Base-by-base conservation (phyloP, 2,113 vertebrate genomes). In the Artemisiospiza belli region DNA sequence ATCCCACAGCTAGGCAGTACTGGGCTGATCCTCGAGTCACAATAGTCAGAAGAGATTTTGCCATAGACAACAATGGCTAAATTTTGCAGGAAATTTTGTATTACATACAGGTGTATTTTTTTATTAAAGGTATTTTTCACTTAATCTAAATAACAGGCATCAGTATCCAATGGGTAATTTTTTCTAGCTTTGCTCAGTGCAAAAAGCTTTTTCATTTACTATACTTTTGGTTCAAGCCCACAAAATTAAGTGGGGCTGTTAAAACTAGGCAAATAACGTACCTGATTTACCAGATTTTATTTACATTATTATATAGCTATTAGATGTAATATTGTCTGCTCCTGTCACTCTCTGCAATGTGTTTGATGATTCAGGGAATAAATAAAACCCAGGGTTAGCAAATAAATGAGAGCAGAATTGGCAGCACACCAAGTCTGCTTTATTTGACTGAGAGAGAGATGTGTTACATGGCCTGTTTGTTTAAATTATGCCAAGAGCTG, bases 241-340 rank as follows among this genome's bases (percentile, higher is more conserved):
- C 83, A 95, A 86, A 96, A 96, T 90, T 55, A 96, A 94, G 88
- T 86, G 63, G 37, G 61, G 33, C 76, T 68, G 77, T 92, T 87
- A 88, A 95, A 94, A 93, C n/a, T 59, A 82, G 66, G 61, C 73
- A 96, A 76, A 67, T 83, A 79, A 83, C 8, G 47, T 76, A 96
- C 86, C 88, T 96, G 91, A 94, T 92, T 95, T 96, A 95, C 86
- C 90, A 95, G 92, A 92, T 95, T 97, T 97, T 96, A 95, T 97
- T 97, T 97, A 96, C 62, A 37, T 93, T 94, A 95, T 96, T 96
- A 92, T 97, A 90, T 88, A 94, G 89, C 85, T 96, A 97, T 97
- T 97, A 97, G 88, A 92, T 51, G 66, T 86, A 95, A 96, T 90
- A 95, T 95, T 95, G 91, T 90, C 90, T 93, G 88, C 72, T 89